These are phyloP conservation scores for Bombus haemorrhoidalis DNA, from an alignment of 1,140 invertebrate species.

Conservation along the genomic window DNA sequence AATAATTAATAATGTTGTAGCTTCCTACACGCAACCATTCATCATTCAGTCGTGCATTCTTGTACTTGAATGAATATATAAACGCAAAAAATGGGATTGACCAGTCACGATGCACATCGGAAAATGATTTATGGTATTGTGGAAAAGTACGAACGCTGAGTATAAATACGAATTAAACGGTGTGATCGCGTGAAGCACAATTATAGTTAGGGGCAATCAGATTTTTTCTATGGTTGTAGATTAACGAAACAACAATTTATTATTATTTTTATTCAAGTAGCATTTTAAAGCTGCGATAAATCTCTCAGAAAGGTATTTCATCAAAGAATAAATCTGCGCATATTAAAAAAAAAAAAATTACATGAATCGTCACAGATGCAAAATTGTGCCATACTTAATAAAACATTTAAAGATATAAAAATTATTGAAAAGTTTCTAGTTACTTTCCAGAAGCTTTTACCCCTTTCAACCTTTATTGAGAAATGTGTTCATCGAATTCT, in stretches of 20 bases:
- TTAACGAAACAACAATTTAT: not conserved
- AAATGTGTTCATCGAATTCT: conserved; percentile 22
- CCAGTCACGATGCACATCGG: too few relatives aligned
- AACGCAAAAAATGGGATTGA: not conserved
- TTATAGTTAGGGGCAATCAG: not conserved
- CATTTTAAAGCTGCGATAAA: not conserved
- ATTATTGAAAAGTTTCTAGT: not conserved
- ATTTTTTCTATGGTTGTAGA: not conserved
- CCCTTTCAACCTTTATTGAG: not conserved
- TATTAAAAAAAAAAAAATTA: too few relatives aligned
- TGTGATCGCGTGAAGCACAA: not conserved
- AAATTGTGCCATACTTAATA: not conserved
- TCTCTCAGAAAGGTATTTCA: not conserved
- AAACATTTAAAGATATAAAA: not conserved
- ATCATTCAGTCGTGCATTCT: not conserved
- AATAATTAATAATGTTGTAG: not conserved
- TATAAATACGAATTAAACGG: not conserved
- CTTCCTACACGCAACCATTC: not conserved
- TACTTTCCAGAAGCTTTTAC: not conserved
- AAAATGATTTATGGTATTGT: not conserved
- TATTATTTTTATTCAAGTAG: not conserved
- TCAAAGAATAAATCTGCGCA: not conserved
- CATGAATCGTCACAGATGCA: too few relatives aligned
- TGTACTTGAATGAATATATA: not conserved
- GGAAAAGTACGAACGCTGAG: not conserved